A percentile compares a stretch with the other conserved stretches of the same genome.
These are phyloP conservation scores for Corydoras maculifer DNA, from an alignment of 2,113 vertebrate genomes.

Conservation along the genomic window DNA sequence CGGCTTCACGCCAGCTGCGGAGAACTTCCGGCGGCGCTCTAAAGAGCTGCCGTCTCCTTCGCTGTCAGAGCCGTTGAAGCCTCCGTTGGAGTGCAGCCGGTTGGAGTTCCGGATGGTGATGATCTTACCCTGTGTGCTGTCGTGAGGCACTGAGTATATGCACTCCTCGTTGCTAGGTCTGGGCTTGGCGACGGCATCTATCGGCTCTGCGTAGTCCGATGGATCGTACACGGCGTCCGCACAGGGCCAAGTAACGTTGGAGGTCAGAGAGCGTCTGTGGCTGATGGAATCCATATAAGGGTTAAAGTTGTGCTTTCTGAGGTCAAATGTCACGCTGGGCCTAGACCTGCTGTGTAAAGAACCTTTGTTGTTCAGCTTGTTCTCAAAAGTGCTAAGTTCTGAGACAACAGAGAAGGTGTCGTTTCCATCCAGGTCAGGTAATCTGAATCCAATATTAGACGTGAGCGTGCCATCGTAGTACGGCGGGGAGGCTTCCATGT, in stretches of 20 bases:
- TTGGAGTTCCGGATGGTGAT: conserved; percentile 95
- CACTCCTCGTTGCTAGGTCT: conserved; percentile 87
- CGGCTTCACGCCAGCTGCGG: conserved; percentile 73
- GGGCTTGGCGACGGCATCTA: conserved; percentile 87
- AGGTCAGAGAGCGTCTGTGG: conserved; percentile 77
- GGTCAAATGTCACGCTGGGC: conserved; percentile 82
- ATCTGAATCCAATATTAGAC: conserved; percentile 74
- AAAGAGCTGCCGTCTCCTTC: conserved; percentile 88
- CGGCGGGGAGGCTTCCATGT: conserved; percentile 74
- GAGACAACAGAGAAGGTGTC: conserved; percentile 78
- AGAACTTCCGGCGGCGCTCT: conserved; percentile 76
- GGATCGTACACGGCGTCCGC: conserved; percentile 84
- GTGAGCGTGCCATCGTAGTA: conserved; percentile 73
- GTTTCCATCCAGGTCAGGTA: conserved; percentile 81
- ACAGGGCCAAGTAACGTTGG: conserved; percentile 75
- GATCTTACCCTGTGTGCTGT: conserved; percentile 97
- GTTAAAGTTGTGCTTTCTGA: conserved; percentile 75
- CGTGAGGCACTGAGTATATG: conserved; percentile 94
- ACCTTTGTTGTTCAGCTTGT: conserved; percentile 85
- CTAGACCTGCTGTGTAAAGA: conserved; percentile 83
- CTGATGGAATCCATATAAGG: conserved; percentile 70
- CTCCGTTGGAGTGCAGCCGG: conserved; percentile 80
- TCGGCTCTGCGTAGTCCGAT: conserved; percentile 90
- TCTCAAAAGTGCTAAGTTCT: conserved; percentile 77
- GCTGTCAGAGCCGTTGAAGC: conserved; percentile 88